Conservation (phyloP, 2,797 vertebrate species). For the Sebastes hubbsi region DNA sequence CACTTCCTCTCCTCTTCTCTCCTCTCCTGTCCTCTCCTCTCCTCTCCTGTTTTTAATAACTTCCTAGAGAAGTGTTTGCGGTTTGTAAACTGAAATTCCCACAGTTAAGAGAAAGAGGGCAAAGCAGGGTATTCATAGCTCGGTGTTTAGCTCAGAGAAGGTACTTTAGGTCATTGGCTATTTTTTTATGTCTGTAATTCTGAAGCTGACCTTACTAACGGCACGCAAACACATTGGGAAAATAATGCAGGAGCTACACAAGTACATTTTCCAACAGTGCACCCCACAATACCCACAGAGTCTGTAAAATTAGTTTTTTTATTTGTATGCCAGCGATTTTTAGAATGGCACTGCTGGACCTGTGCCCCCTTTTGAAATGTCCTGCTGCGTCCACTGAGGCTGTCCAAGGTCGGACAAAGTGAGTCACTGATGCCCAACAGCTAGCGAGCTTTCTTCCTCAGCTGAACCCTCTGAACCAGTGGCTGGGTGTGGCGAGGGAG, state of each 20-base stretch:
- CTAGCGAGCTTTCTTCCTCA: slow-evolving; percentile 56
- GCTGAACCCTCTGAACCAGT: slow-evolving; percentile 72
- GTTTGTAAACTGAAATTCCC: slow-evolving; percentile 29
- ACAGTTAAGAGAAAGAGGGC: slow-evolving; percentile 5
- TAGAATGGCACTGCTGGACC: slow-evolving; percentile 57
- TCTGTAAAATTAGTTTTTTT: slow-evolving; percentile 50
- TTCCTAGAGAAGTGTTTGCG: slow-evolving; percentile 36
- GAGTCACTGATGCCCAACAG: slow-evolving; percentile 73
- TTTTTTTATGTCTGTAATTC: neutral
- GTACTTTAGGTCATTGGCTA: neutral
- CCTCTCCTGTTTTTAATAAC: slow-evolving; percentile 7
- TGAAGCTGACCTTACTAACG: neutral
- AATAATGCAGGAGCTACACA: slow-evolving; percentile 7
- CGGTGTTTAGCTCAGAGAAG: slow-evolving; percentile 16
- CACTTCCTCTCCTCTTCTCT: neutral
- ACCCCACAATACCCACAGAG: slow-evolving; percentile 52
- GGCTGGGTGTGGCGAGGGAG: slow-evolving; percentile 59
- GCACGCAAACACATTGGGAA: neutral
- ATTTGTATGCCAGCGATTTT: slow-evolving; percentile 48
- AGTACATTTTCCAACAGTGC: slow-evolving; percentile 28
- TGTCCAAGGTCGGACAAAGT: slow-evolving; percentile 67
- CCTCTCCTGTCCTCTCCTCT: too few relatives aligned
- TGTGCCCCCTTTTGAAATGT: slow-evolving; percentile 55
- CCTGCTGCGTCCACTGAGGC: slow-evolving; percentile 59
- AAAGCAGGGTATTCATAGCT: slow-evolving; percentile 20